phyloP scores from a whole-genome alignment of 2,113 vertebrate genomes.

The Lamprologus lemairii region DNA sequence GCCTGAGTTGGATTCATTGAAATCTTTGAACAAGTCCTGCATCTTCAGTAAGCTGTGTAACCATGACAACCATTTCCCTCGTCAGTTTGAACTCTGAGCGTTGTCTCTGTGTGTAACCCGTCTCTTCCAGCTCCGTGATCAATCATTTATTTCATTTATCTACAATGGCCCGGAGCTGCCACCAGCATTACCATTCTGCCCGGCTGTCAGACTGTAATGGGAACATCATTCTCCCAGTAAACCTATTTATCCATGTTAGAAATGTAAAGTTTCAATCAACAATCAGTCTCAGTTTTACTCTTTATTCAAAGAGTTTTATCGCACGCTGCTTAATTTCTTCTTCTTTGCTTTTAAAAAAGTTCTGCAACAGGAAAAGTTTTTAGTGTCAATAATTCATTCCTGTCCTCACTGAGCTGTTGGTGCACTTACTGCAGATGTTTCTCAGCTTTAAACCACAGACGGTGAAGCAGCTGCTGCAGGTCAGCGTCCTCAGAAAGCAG shows the following conservation, averaged over 20 bases:
- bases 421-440: not conserved
- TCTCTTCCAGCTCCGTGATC: not conserved
- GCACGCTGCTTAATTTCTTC: not conserved
- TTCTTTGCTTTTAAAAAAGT: not conserved
- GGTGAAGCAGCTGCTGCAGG: not conserved
- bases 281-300: not conserved
- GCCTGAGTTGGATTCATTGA: not conserved
- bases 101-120: not conserved
- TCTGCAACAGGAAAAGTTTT: not conserved
- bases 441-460: too few relatives aligned
- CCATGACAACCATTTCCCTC: not conserved
- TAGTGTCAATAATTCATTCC: not conserved
- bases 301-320: not conserved
- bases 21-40: not conserved
- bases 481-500: not conserved
- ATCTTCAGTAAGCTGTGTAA: not conserved
- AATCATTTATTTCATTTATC: not conserved
- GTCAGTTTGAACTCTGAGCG: not conserved
- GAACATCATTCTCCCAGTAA: not conserved
- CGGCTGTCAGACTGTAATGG: not conserved
- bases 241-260: not conserved
- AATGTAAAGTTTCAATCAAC: not conserved
- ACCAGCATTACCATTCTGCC: not conserved
- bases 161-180: not conserved
- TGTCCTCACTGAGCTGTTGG: not conserved